These are phyloP conservation scores for Argyresthia goedartella DNA, from an alignment of 2,888 invertebrate species.

Conservation along the genomic window DNA sequence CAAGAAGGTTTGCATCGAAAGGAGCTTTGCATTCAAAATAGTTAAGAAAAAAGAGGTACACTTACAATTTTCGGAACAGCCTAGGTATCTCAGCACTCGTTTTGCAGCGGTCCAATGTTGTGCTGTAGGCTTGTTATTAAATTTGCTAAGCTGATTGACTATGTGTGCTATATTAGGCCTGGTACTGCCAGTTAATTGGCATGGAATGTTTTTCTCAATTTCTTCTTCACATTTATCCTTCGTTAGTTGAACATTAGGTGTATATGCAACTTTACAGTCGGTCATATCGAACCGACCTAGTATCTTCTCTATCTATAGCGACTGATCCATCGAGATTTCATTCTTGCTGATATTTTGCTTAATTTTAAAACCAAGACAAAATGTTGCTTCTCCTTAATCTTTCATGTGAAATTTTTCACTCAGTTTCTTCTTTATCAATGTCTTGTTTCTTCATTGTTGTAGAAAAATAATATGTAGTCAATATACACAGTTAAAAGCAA, in stretches of 20 bases:
- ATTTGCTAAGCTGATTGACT: constrained; percentile 8
- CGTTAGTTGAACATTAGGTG: constrained; percentile 5
- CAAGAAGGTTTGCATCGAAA: too few species aligned
- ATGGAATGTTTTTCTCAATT: constrained; percentile 6
- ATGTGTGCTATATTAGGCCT: constrained; percentile 10
- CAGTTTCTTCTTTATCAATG: constrained; percentile 3
- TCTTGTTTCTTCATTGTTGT: constrained; percentile 5
- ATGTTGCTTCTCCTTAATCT: constrained; percentile 4
- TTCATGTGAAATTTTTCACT: constrained; percentile 8
- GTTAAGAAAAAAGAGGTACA: too few species aligned
- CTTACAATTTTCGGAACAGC: too few species aligned
- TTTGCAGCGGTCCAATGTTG: constrained; percentile 12
- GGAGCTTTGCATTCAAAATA: too few species aligned
- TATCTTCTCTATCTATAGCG: constrained; percentile 8
- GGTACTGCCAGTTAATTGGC: constrained; percentile 6
- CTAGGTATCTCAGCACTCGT: constrained; percentile 12
- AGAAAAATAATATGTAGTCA: constrained; percentile 8
- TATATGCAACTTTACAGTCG: constrained; percentile 4
- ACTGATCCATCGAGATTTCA: constrained; percentile 6
- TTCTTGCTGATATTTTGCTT: background rate
- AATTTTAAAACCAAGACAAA: constrained; percentile 7
- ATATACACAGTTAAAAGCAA: constrained; percentile 9
- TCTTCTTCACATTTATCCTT: constrained; percentile 4
- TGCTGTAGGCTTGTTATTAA: constrained; percentile 7
- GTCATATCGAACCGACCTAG: constrained; percentile 6